Evolutionary conservation across 2,113 vertebrate genomes (phyloP), one percentile per base, ranked within the genome.

Genomic region (Coptodon bakossiorum): DNA sequence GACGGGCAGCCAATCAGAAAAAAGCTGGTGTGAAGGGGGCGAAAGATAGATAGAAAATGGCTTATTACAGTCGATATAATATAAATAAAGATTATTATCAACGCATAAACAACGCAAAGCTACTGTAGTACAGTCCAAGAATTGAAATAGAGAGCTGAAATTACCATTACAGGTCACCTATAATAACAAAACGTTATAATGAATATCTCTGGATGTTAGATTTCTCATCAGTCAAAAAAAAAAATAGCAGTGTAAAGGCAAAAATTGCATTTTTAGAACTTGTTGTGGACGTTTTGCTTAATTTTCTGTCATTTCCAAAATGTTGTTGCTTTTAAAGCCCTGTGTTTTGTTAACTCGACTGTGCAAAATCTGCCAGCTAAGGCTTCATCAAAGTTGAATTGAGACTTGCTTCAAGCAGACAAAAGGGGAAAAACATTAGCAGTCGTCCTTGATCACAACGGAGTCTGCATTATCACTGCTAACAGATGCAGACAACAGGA

Each of bases 361-460:
- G 24, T 52, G 86, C 34, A 81, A 82, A 81, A 66, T 56, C 56
- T 86, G 53, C 78, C 45, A 24, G 54, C 48, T 73, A 73, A 79
- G 29, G 43, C 29, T 79, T 90, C 27, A 71, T 91, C 17, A 50
- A 80, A 88, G 61, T 87, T 91, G 48, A 82, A 81, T 54, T 87
- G 45, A 24, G 16, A 81, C 52, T 92, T 2, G 45, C 73, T 16
- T 80, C 56, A 56, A n/a, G 54, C 24, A 38, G 31, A 81, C 17
- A 82, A 73, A 56, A 76, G 63, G 24, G 17, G 13, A 80, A n/a
- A 84, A 63, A 86, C 24, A 45, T 52, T 78, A 78, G 45, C 17
- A 52, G 85, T 73, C 66, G 52, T 86, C 85, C 82, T 92, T 91
- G 80, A 91, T 89, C 63, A 85, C 40, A 87, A 83, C 80, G n/a